These are phyloP conservation scores for Trimorus sp. DNA, from an alignment of 2,888 invertebrate species.

Conservation along the genomic window DNA sequence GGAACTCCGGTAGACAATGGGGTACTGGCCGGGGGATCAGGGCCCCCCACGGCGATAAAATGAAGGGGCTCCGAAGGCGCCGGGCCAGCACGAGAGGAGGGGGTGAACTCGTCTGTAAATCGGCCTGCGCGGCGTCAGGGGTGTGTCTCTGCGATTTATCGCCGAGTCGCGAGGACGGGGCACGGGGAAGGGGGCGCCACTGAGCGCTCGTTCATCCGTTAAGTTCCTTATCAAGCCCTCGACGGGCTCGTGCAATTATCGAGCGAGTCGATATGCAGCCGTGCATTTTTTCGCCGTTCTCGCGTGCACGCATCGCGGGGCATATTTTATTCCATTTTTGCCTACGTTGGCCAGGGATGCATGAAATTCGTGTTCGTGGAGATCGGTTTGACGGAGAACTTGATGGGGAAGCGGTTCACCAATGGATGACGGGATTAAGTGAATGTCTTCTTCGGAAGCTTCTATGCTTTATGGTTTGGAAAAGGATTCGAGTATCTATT, in stretches of 20 bases:
- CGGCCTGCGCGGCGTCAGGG: slow-evolving; percentile 71
- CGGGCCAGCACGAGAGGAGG: slow-evolving; percentile 63
- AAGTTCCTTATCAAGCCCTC: slow-evolving; percentile 44
- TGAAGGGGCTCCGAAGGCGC: slow-evolving; percentile 67
- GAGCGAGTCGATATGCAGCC: slow-evolving; percentile 31
- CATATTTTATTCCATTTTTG: slow-evolving; percentile 37
- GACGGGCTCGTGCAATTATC: slow-evolving; percentile 47
- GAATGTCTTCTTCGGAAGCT: too few relatives aligned
- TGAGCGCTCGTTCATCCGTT: slow-evolving; percentile 51
- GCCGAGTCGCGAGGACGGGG: slow-evolving; percentile 14
- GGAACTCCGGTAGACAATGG: too few relatives aligned
- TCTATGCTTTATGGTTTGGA: too few relatives aligned
- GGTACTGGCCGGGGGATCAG: slow-evolving; percentile 63
- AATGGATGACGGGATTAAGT: too few relatives aligned
- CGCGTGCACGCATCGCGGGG: slow-evolving; percentile 17
- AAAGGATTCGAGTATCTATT: too few relatives aligned
- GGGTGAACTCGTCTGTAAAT: slow-evolving; percentile 71
- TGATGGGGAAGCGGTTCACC: too few relatives aligned
- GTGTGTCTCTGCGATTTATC: slow-evolving; percentile 66
- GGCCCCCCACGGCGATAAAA: slow-evolving; percentile 68
- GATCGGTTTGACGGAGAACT: slow-evolving; percentile 15
- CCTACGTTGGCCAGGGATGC: slow-evolving; percentile 18
- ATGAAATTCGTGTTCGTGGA: slow-evolving; percentile 14
- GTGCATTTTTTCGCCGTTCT: slow-evolving; percentile 16
- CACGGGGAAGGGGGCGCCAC: slow-evolving; percentile 34